Conservation (phyloP, 2,888 invertebrate genomes). For the Polydrusus cervinus region DNA sequence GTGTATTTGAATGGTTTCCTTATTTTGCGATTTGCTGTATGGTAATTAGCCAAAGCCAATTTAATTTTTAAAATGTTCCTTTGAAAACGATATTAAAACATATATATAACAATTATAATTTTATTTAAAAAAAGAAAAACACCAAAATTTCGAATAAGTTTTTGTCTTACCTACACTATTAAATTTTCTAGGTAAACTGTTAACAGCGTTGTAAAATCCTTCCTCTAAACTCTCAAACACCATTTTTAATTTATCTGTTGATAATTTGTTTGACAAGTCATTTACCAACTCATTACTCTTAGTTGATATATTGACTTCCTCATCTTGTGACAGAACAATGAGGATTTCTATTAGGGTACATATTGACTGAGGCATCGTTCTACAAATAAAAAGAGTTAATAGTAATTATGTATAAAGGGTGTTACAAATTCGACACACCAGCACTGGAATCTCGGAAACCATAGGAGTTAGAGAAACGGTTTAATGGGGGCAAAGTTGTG, state of each 20-base stretch:
- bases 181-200: slow-evolving; percentile 79
- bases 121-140: no score
- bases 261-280: slow-evolving; percentile 70
- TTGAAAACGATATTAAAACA: neutral
- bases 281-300: slow-evolving; percentile 68
- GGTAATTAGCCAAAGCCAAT: no score
- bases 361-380: slow-evolving; percentile 78
- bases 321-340: slow-evolving; percentile 81
- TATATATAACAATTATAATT: neutral
- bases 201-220: slow-evolving; percentile 76
- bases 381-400: slow-evolving; percentile 63
- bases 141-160: no score
- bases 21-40: no score
- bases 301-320: slow-evolving; percentile 72
- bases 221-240: slow-evolving; percentile 76
- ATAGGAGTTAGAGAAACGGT: no score
- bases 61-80: no score
- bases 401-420: no score
- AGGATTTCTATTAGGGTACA: slow-evolving; percentile 79
- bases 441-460: no score
- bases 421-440: no score
- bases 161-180: slow-evolving; percentile 74
- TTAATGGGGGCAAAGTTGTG: no score
- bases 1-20: no score
- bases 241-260: slow-evolving; percentile 66